phyloP scores from a whole-genome alignment of 1,140 invertebrate species.

The Calliopsis andreniformis region DNA sequence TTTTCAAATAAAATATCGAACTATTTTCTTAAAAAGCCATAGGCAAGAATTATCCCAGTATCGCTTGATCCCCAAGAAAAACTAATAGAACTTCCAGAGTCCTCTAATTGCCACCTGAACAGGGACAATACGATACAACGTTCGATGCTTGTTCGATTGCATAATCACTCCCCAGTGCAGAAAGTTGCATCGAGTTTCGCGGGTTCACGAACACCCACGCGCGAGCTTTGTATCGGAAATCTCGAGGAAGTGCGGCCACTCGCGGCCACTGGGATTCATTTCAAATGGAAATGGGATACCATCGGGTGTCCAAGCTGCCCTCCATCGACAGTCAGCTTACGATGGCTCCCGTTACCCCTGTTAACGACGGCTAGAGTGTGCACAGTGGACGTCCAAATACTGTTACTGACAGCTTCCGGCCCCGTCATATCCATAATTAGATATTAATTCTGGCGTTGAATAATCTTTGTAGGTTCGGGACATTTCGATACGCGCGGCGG shows the following conservation, averaged over 20 bases:
- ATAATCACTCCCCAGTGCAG: slow-evolving; percentile 13
- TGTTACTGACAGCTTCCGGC: slow-evolving; percentile 44
- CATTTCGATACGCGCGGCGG: slow-evolving; percentile 28
- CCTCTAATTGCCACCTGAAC: no score
- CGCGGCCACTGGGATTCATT: slow-evolving; percentile 61
- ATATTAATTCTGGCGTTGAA: slow-evolving; percentile 45
- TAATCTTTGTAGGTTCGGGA: slow-evolving; percentile 35
- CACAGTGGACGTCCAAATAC: slow-evolving; percentile 29
- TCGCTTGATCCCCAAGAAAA: no score
- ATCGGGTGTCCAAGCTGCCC: slow-evolving; percentile 10
- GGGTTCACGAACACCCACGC: slow-evolving; percentile 14
- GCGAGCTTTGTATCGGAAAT: slow-evolving; percentile 57
- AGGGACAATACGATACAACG: no score
- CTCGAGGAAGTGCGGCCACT: slow-evolving; percentile 56
- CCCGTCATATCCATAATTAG: slow-evolving; percentile 44
- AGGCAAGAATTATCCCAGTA: no score
- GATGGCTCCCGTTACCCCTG: background rate
- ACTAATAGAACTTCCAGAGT: no score
- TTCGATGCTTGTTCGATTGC: background rate
- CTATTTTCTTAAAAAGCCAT: no score
- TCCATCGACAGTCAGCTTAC: slow-evolving; percentile 8
- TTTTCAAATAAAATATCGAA: no score
- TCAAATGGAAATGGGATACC: slow-evolving; percentile 66
- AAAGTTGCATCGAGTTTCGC: slow-evolving; percentile 14
- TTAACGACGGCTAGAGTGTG: background rate